Base-by-base conservation (phyloP, 2,888 invertebrate species). In the Eudasyphora cyanicolor region DNA sequence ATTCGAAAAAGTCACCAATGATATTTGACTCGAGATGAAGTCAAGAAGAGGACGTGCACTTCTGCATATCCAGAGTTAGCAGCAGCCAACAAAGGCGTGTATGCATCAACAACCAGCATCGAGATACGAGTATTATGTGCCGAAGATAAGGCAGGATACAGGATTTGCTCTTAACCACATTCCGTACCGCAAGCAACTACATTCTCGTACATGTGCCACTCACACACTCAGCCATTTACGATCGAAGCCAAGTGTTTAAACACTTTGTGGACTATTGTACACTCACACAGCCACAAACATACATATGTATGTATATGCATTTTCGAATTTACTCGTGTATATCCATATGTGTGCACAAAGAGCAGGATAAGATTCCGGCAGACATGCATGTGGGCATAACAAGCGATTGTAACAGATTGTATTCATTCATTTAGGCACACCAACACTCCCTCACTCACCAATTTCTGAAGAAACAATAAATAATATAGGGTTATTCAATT, bases 121-220 rank as follows among this genome's bases (percentile, higher is more conserved):
- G 14, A 57, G 24, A 67, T 67, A n/a, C n/a, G n/a, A n/a, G n/a
- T n/a, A 42, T 24, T 35, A 42, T 42, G 12, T 24, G 67, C 38
- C 67, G 24, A 38, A 67, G 67, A 67, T 67, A 67, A 67, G 67
- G 42, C 67, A 67, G 67, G 67, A 67, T 42, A 67, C 67, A 38
- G 67, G 38, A 67, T 67, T 67, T 67, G 67, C 67, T 67, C 21
- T 38, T 42, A 67, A 67, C 67, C 67, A 42, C 67, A 67, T 67
- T 67, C 14, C 42, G 6, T 42, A 42, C 42, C 67, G 19, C 29
- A 42, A 19, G 24, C 42, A 42, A n/a, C n/a, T n/a, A n/a, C n/a
- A n/a, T n/a, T n/a, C n/a, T n/a, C n/a, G n/a, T n/a, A n/a, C n/a
- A n/a, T n/a, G n/a, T n/a, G n/a, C n/a, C 42, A 38, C 42, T 21